phyloP scores from a whole-genome alignment of 1,140 invertebrate species.

The Aethina tumida region DNA sequence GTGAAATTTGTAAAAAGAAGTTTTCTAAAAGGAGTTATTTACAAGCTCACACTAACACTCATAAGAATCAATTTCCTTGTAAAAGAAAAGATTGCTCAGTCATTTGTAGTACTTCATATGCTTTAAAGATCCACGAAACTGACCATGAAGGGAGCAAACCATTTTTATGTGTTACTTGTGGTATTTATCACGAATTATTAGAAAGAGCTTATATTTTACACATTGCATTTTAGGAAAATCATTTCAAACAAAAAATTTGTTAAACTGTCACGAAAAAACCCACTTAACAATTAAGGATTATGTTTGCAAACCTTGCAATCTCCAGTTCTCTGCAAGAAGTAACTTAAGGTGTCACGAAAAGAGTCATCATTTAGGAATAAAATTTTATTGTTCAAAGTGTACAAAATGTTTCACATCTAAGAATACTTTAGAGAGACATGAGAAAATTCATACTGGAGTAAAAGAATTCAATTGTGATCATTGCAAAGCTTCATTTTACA shows the following conservation, averaged over 20 bases:
- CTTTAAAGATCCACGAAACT: conserved; percentile 13
- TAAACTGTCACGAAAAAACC: conserved; percentile 24
- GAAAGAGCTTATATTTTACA: background rate
- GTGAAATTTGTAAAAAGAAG: conserved; percentile 3
- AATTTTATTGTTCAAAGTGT: conserved; percentile 22
- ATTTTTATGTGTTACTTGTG: conserved; percentile 22
- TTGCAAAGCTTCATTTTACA: conserved; percentile 20
- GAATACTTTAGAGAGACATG: conserved; percentile 19
- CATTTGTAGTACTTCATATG: conserved; percentile 11
- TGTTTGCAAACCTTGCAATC: conserved; percentile 16
- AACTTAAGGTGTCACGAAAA: conserved; percentile 20
- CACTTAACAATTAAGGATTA: conserved; percentile 18
- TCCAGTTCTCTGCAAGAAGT: conserved; percentile 19
- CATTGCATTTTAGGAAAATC: conserved; percentile 14
- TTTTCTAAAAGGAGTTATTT: background rate
- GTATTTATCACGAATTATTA: conserved; percentile 4
- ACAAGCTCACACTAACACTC: conserved; percentile 1
- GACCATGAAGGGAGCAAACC: conserved; percentile 17
- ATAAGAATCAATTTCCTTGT: conserved; percentile 10
- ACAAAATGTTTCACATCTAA: conserved; percentile 17
- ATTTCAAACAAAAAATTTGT: conserved; percentile 19
- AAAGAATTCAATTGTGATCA: conserved; percentile 19
- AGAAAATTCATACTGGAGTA: conserved; percentile 19
- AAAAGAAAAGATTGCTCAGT: conserved; percentile 13
- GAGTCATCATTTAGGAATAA: conserved; percentile 19